Evolutionary conservation across 2,113 vertebrate species (phyloP).

Genomic region (Propithecus coquereli): DNA sequence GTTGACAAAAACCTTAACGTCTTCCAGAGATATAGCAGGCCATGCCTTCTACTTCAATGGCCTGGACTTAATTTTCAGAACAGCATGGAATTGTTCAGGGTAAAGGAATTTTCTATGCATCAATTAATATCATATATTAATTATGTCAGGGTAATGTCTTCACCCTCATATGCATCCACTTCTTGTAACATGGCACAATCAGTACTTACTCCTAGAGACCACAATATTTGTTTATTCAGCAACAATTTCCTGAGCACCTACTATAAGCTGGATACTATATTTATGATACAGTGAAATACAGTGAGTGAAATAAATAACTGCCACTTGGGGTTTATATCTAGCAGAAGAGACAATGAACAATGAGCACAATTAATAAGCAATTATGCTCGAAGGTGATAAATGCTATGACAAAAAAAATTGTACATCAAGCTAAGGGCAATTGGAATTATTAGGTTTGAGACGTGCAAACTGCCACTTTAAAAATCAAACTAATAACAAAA

Average conservation of each 20-base stretch:
- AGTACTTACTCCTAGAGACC: not conserved
- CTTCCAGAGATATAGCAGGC: not conserved
- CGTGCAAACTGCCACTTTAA: not conserved
- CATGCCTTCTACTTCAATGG: not conserved
- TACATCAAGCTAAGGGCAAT: not conserved
- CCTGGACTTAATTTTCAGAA: not conserved
- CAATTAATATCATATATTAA: not conserved
- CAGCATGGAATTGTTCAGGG: not conserved
- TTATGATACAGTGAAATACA: not conserved
- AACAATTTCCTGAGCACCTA: conserved; percentile 1
- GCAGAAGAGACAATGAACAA: not conserved
- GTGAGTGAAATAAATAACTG: not conserved
- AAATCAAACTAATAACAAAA: not conserved
- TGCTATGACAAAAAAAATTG: not conserved
- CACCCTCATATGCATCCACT: not conserved
- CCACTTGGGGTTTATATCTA: not conserved
- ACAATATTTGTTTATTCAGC: not conserved
- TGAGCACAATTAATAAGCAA: not conserved
- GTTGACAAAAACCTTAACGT: not conserved
- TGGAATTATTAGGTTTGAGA: not conserved
- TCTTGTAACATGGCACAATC: not conserved
- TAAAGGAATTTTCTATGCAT: not conserved
- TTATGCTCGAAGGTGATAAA: not conserved
- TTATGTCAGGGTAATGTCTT: not conserved
- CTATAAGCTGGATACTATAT: not conserved